These are phyloP conservation scores for Sebastes variabilis DNA, from an alignment of 2,797 vertebrate species.

Conservation along the genomic window DNA sequence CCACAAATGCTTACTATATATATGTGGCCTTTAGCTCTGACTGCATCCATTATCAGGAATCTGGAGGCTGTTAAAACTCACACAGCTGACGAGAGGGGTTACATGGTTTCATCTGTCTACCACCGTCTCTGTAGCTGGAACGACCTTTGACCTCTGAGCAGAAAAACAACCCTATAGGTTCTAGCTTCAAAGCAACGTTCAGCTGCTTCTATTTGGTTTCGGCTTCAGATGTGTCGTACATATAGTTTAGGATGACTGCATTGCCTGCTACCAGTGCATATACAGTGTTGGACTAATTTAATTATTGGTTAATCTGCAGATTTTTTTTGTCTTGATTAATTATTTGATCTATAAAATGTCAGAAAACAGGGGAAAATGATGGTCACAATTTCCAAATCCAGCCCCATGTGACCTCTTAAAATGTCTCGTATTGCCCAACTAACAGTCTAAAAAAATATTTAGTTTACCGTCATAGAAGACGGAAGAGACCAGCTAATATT, in stretches of 20 bases:
- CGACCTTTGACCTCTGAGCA: slow-evolving; percentile 17
- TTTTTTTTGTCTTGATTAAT: background rate
- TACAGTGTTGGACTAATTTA: background rate
- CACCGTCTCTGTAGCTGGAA: slow-evolving; percentile 4
- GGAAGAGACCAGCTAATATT: background rate
- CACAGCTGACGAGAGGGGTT: background rate
- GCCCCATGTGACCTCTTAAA: no score
- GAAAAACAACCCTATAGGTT: slow-evolving; percentile 21
- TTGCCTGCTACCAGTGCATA: background rate
- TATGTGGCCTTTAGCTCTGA: background rate
- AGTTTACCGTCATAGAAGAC: background rate
- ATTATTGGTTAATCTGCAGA: background rate
- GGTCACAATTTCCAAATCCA: background rate
- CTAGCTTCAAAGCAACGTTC: slow-evolving; percentile 15
- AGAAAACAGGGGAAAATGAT: background rate
- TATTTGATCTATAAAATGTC: background rate
- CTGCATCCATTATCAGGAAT: background rate
- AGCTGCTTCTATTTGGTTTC: slow-evolving; percentile 6
- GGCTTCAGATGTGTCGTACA: background rate
- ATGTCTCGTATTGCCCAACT: background rate
- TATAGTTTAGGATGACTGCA: background rate
- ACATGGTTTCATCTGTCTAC: slow-evolving; percentile 10
- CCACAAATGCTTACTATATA: background rate
- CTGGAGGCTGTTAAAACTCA: background rate
- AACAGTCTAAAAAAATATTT: background rate